Percentiles rank a stretch among this genome's conserved stretches.
phyloP scores from a whole-genome alignment of 2,888 invertebrate genomes.

The Ypsolopha sequella region DNA sequence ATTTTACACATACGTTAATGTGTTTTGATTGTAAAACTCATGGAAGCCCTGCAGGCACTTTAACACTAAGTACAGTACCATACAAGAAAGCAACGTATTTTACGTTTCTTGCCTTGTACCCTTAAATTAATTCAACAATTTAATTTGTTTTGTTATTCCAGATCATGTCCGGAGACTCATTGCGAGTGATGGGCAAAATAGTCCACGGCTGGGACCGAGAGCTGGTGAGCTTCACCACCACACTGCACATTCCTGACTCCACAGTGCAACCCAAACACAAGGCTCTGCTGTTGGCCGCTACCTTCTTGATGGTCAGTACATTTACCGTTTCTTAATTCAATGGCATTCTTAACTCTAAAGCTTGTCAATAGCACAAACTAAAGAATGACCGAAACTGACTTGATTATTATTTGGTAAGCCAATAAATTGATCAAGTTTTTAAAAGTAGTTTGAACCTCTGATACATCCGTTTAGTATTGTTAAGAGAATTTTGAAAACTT shows the following conservation, averaged over 20 bases:
- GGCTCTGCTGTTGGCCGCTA: slow-evolving; percentile 82
- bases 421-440: not conserved
- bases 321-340: not conserved
- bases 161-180: slow-evolving; percentile 71
- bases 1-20: too few relatives aligned
- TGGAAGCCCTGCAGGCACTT: too few relatives aligned
- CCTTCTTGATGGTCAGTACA: slow-evolving; percentile 81
- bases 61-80: too few relatives aligned
- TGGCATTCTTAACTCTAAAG: not conserved
- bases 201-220: slow-evolving; percentile 79
- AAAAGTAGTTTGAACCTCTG: too few relatives aligned
- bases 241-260: slow-evolving; percentile 78
- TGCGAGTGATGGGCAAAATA: slow-evolving; percentile 75
- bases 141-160: slow-evolving; percentile 22
- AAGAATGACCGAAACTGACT: not conserved
- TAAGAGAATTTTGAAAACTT: too few relatives aligned
- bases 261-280: slow-evolving; percentile 82
- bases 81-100: too few relatives aligned
- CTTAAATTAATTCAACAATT: too few relatives aligned
- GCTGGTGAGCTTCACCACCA: slow-evolving; percentile 78
- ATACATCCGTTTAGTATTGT: too few relatives aligned
- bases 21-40: too few relatives aligned
- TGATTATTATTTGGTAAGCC: not conserved
- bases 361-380: too few relatives aligned
- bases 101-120: too few relatives aligned